Base-by-base conservation (phyloP, 1,140 invertebrate genomes). In the Tetraneura akinire region DNA sequence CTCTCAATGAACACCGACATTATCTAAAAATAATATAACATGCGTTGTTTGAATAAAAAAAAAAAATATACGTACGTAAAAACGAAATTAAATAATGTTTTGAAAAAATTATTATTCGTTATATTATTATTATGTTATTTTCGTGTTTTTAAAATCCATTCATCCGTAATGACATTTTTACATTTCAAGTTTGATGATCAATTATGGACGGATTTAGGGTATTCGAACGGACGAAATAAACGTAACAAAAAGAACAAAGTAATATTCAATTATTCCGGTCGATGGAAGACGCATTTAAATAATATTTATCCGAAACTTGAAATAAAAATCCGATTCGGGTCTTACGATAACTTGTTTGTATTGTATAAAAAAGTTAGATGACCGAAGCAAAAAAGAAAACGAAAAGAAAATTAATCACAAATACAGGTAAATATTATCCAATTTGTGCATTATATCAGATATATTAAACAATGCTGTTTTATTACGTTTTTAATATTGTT, bases 1-100 rank as follows among this genome's bases (percentile, higher is more conserved):
- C 8, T 42, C 8, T 76, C 32, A 76, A 76, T 76, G 73, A 60
- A 57, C 73, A 60, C 73, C 73, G 32, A 45, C 53, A 23, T 76
- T 76, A 60, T 76, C 73, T 76, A 60, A 23, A 53, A 53, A 74
- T 53, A 71, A 53, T 32, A 74, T 53, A 71, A 71, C 23, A 71
- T 2, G 51, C n/a, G 5, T 37, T 1, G 37, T 23, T 45, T 64
- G 1, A 37, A 64, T n/a, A 23, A 37, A 37, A 8, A 37, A 4
- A 4, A 37, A 37, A 37, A 4, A 37, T 37, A 37, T 11, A 42
- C 13, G 32, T 8, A 21, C 42, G 42, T n/a, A 66, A 37, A 4
- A 3, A n/a, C 10, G 9, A 21, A 37, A 37, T 14, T 21, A 37
- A 66, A 42, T 5, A 9, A 29, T 66, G 10, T 42, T 42, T 37